Conservation (phyloP, 2,888 invertebrate species). For the Andrena dorsata region DNA sequence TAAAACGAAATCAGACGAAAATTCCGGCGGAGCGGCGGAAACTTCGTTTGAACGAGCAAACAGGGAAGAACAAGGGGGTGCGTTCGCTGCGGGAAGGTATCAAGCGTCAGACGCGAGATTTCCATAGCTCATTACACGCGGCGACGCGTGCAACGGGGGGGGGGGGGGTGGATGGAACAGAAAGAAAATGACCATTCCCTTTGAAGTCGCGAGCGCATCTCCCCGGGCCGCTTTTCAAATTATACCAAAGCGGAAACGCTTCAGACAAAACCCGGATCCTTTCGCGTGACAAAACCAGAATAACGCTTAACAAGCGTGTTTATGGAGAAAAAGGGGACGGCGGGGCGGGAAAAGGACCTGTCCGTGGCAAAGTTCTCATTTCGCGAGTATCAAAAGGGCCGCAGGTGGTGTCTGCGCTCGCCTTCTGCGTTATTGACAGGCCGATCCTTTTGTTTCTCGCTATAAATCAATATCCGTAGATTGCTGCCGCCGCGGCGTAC, state of each 20-base stretch:
- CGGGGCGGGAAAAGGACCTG: constrained; percentile 46
- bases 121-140: constrained; percentile 47
- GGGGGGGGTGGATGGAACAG: background rate
- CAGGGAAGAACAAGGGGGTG: no score
- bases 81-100: background rate
- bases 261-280: constrained; percentile 29
- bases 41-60: constrained; percentile 25
- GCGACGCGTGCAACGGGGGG: background rate
- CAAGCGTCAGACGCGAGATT: constrained; percentile 43
- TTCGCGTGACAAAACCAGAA: constrained; percentile 54
- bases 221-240: constrained; percentile 45
- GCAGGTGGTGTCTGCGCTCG: constrained; percentile 55
- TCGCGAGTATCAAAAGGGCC: constrained; percentile 58
- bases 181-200: constrained; percentile 45
- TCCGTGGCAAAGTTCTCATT: constrained; percentile 61
- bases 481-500: constrained; percentile 45
- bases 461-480: constrained; percentile 64
- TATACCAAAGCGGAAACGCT: constrained; percentile 37
- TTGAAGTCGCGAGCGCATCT: constrained; percentile 34
- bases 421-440: constrained; percentile 53
- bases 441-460: constrained; percentile 59
- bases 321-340: constrained; percentile 24
- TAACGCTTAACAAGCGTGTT: constrained; percentile 55
- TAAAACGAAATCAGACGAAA: constrained; percentile 10
- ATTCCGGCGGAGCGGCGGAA: constrained; percentile 24